Percentiles rank a stretch among this genome's conserved stretches.
Evolutionary conservation across 2,797 vertebrate genomes (phyloP).

Genomic region (Smutsia gigantea): DNA sequence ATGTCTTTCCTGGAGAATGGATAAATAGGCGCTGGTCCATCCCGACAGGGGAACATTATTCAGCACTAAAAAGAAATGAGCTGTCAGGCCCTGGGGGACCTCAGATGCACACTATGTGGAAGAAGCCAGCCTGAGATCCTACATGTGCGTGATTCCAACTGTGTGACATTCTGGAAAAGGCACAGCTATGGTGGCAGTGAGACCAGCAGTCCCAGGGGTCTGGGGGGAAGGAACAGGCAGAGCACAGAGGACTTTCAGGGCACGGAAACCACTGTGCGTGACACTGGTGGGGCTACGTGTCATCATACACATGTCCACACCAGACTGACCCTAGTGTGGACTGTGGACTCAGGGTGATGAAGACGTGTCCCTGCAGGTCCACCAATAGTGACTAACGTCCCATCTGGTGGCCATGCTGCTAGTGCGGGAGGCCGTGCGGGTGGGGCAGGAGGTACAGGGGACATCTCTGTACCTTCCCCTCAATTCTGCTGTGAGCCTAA

Average conservation of each 20-base stretch:
- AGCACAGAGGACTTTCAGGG: rapidly evolving
- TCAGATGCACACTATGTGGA: rapidly evolving
- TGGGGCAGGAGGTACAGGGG: neutral
- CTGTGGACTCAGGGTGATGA: too few species aligned
- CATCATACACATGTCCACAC: neutral
- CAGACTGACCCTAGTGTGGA: neutral
- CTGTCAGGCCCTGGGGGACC: neutral
- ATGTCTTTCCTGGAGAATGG: neutral
- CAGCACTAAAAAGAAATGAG: too few species aligned
- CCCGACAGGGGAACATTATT: neutral
- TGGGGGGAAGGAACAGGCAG: neutral
- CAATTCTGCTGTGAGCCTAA: neutral
- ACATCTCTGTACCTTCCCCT: neutral
- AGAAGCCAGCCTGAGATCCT: rapidly evolving
- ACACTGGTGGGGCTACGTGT: rapidly evolving
- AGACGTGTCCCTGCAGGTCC: neutral
- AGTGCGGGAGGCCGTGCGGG: too few species aligned
- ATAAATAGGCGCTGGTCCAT: neutral
- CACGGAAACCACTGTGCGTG: rapidly evolving
- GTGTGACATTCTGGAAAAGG: neutral
- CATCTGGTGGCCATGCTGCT: neutral
- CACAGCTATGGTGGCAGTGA: neutral
- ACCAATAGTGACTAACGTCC: neutral
- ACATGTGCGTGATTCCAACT: neutral
- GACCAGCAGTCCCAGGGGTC: neutral